Conservation (phyloP, 1,140 invertebrate genomes). For the Calosoma granatense region DNA sequence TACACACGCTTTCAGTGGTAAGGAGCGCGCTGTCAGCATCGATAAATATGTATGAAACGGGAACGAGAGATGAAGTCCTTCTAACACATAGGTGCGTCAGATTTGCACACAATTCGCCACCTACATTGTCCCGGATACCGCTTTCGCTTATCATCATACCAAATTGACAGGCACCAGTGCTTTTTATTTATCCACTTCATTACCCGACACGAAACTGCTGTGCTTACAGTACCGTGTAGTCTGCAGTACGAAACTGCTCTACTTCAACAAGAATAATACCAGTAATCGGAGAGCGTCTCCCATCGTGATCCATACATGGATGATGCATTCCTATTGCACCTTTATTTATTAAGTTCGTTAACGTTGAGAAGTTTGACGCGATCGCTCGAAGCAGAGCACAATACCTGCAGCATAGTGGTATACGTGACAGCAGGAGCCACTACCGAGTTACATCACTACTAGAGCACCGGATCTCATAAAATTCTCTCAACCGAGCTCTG, state of each 20-base stretch:
- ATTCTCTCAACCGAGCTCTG: neutral
- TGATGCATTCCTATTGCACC: slow-evolving; percentile 14
- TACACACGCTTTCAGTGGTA: neutral
- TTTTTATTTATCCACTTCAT: too few species aligned
- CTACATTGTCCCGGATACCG: too few species aligned
- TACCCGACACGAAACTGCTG: too few species aligned
- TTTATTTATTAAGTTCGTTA: neutral
- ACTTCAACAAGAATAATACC: too few species aligned
- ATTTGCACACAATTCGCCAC: slow-evolving; percentile 7
- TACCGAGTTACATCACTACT: neutral
- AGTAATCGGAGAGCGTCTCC: too few species aligned
- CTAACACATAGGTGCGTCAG: neutral
- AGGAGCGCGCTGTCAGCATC: neutral
- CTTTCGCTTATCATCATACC: too few species aligned
- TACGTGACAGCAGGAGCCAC: neutral
- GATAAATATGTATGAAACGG: slow-evolving; percentile 5
- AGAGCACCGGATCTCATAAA: neutral
- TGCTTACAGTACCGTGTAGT: too few species aligned
- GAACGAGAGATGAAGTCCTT: neutral
- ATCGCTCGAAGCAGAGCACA: neutral
- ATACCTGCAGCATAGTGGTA: neutral
- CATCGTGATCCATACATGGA: too few species aligned
- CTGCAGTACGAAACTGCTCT: too few species aligned
- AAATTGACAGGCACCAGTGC: too few species aligned
- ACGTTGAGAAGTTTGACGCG: neutral